Evolutionary conservation across 2,888 invertebrate genomes (phyloP), one percentile per base, ranked within the genome.

Genomic region (Pheosia gnoma): DNA sequence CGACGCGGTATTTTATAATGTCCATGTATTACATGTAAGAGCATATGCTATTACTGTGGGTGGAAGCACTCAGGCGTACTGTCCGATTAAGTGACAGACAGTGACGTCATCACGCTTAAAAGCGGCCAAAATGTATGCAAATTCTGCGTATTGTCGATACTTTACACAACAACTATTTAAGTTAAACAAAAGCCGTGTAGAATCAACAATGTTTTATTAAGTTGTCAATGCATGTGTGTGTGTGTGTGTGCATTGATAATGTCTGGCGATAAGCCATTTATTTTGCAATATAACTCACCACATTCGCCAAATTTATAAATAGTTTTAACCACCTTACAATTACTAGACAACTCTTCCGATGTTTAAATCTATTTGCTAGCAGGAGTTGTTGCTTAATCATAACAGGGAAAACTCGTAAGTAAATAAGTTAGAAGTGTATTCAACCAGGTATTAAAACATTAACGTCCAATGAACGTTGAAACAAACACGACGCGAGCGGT

Each of bases 121-220:
- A 37, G 43, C 43, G 43, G 36, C 53, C 37, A 53, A 54, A 56
- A 9, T 56, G n/a, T 41, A 56, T 56, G 41, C 37, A 56, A 41
- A 56, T 56, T 39, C 11, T 3, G 5, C 5, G 13, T 13, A 41
- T 13, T 56, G 41, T 13, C 36, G 37, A 53, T 41, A 56, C 13
- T 56, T 38, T 37, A 53, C 25, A 36, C 53, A 53, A 37, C 1
- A 54, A 38, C 54, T 38, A 25, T 37, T 11, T 38, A 6, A 54
- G 51, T 51, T 51, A 25, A 25, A 51, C 25, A 51, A 51, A 25
- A 51, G 6, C 51, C 25, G 25, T n/a, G n/a, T 6, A 47, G 47
- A 47, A n/a, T 47, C 47, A 47, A 47, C 47, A 47, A n/a, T 47
- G 47, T 47, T 47, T 47, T 47, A 47, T 47, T n/a, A 11, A 47